Evolutionary conservation across 2,888 invertebrate genomes (phyloP), one percentile per base, ranked within the genome.

Genomic region (Philereme transversata): DNA sequence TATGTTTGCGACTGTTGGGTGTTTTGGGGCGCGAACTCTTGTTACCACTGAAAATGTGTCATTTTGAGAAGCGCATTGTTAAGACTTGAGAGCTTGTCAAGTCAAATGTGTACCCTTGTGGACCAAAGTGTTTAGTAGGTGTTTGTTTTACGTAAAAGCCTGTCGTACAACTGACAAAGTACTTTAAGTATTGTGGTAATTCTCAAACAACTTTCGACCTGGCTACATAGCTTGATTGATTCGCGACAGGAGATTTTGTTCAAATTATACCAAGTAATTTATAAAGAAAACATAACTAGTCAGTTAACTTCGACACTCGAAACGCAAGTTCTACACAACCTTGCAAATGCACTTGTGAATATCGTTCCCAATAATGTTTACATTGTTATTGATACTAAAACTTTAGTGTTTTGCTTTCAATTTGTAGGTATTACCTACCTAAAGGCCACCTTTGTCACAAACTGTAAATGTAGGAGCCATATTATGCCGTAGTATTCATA

Each of bases 11-110:
- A 35, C 11, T 41, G 43, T 36, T 43, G 22, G 52, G 38, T 58
- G 57, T 58, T 44, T 43, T 46, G 51, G 9, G 57, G 8, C 57
- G 36, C 47, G 46, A 38, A 44, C 40, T 51, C 57, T 41, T 47
- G 46, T 41, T 47, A 41, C 38, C 41, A 11, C 11, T 9, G 10
- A 22, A 54, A 33, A 33, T n/a, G 35, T 56, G 36, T 7, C n/a
- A 33, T 7, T 51, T 33, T 51, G 5, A 6, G 6, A 7, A 40
- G 7, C 40, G 8, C 40, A 40, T 40, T 40, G 40, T 40, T 22
- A 3, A 22, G 22, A 22, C 22, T 45, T 45, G 45, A 45, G 45
- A 45, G 45, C 43, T 43, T 11, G 45, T 45, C 45, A 45, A 7
- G 45, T 22, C 22, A 22, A 22, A 11, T 45, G 7, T 11, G 5